Evolutionary conservation across 2,888 invertebrate genomes (phyloP).

Genomic region (Polia nebulosa): DNA sequence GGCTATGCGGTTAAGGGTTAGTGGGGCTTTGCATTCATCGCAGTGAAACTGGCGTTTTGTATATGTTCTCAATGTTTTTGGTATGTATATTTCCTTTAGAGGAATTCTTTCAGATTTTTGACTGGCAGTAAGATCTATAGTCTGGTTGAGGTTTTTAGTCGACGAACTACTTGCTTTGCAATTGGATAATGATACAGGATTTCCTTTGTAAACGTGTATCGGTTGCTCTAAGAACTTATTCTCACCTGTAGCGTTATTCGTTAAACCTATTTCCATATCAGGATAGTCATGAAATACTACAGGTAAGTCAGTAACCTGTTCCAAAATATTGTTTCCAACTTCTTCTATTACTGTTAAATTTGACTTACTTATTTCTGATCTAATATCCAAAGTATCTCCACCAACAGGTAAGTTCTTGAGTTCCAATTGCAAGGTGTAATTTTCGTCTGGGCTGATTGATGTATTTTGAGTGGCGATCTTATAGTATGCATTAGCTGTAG

Average conservation of each 20-base stretch:
- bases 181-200: no score
- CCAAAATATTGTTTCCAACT: not conserved
- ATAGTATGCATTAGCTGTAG: conserved; percentile 11
- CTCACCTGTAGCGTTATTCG: not conserved
- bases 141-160: conserved; percentile 5
- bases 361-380: no score
- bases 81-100: conserved; percentile 4
- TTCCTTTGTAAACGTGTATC: no score
- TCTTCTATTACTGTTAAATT: no score
- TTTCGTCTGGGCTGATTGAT: conserved; percentile 3
- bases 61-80: conserved; percentile 12
- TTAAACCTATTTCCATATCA: not conserved
- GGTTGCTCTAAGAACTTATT: conserved; percentile 1
- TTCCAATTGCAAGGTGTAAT: conserved; percentile 5
- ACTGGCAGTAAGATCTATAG: conserved; percentile 6
- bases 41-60: conserved; percentile 12
- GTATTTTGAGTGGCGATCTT: conserved; percentile 11
- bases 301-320: not conserved
- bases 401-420: conserved; percentile 9
- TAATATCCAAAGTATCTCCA: conserved; percentile 10
- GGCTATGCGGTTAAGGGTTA: conserved; percentile 10
- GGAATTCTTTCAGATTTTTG: conserved; percentile 5
- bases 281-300: no score
- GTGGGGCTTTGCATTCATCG: conserved; percentile 8
- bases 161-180: not conserved